Percentiles rank a stretch among this genome's conserved stretches.
Conservation (phyloP, 2,113 vertebrate species). For the Excalfactoria chinensis region DNA sequence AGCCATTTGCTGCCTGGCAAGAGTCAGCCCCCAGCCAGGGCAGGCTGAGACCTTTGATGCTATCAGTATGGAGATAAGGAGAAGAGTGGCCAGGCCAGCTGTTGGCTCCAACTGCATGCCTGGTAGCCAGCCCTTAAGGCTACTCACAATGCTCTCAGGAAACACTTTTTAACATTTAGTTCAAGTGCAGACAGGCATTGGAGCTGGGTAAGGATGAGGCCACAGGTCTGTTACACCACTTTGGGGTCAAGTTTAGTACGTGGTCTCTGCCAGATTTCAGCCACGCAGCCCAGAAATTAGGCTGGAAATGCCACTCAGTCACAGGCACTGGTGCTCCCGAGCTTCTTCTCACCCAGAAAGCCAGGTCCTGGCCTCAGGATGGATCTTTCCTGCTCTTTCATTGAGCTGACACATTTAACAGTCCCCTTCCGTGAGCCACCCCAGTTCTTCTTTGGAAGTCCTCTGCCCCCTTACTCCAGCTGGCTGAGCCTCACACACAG, state of each 20-base stretch:
- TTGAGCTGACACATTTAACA: neutral
- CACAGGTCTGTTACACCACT: neutral
- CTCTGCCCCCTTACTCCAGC: neutral
- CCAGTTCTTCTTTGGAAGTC: neutral
- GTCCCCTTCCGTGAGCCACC: neutral
- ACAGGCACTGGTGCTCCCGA: neutral
- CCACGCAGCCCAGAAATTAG: neutral
- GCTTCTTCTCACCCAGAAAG: neutral
- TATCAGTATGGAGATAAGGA: conserved; percentile 16
- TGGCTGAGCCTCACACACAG: neutral
- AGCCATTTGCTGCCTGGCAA: neutral
- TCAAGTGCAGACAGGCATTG: neutral
- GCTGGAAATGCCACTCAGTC: neutral
- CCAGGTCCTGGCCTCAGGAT: neutral
- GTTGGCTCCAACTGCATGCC: neutral
- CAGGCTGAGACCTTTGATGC: neutral
- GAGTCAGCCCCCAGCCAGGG: neutral
- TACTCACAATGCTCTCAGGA: neutral
- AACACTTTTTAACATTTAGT: neutral
- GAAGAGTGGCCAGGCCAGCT: neutral
- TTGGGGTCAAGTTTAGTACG: neutral
- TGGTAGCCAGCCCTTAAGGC: neutral
- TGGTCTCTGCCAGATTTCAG: neutral
- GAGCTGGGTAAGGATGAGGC: neutral
- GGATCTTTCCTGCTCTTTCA: neutral